Evolutionary conservation across 2,113 vertebrate genomes (phyloP), one percentile per base, ranked within the genome.

Genomic region (Xiphias gladius): DNA sequence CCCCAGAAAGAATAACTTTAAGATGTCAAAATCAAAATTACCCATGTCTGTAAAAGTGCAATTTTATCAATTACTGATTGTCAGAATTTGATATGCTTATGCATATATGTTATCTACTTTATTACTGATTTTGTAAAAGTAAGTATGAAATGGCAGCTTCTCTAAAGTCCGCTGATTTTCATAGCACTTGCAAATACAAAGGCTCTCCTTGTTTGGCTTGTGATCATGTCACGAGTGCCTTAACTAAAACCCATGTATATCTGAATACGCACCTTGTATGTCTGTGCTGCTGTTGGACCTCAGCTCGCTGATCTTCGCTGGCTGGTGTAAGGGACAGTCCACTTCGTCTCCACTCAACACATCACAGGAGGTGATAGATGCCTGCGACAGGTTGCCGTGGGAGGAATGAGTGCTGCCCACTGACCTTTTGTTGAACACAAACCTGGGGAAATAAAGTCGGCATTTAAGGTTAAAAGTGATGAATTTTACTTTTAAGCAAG

Each of bases 371-470:
- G 89, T 91, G 78, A 89, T 78, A 7, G 95, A 96, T 30, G 94
- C 95, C 87, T 97, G 97, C 4, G 96, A 97, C 90, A 97, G 92
- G 90, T 96, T 97, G 68, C 96, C 96, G 22, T 97, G 96, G 64
- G 97, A 97, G 0, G 94, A 95, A 84, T 94, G 96, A 70, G 94
- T 70, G 64, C 94, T 96, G 84, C 94, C 94, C 76, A 92, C 86
- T 52, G 96, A 95, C 17, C 95, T 95, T 83, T 96, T 97, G 83
- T 90, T 94, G 81, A 95, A 87, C 20, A 95, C 93, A 93, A 94
- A 87, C 93, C 96, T 97, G 92, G 89, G 48, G 75, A 83, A 82
- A 79, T 26, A 68, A 72, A 84, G 41, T 28, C 22, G 20, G n/a
- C 4, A 39, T 59, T 75, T 63, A 39, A 63, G n/a, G 37, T 67